These are phyloP conservation scores for Threskiornis aethiopicus DNA, from an alignment of 2,797 vertebrate genomes.

Conservation along the genomic window DNA sequence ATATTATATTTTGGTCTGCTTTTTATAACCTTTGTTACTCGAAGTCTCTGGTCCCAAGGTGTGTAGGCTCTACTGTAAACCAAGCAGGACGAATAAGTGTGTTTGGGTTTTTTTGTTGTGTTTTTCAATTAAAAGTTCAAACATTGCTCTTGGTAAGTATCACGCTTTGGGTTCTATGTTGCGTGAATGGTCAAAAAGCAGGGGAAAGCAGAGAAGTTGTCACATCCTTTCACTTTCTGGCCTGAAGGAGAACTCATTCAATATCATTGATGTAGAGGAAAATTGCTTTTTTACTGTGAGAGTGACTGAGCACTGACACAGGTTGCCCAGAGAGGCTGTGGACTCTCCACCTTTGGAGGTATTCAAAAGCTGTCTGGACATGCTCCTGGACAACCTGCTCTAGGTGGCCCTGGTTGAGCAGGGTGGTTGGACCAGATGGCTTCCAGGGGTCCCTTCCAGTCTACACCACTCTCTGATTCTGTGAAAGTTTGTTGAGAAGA, in stretches of 20 bases:
- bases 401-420: not conserved
- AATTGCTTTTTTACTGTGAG: not conserved
- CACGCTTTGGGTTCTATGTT: not conserved
- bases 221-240: not conserved
- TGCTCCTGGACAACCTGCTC: not conserved
- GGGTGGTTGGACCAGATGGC: not conserved
- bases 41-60: not conserved
- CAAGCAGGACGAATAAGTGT: not conserved
- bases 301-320: fast-evolving
- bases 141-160: not conserved
- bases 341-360: not conserved
- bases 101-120: not conserved
- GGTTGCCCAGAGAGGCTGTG: not conserved
- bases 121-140: not conserved
- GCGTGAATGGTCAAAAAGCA: not conserved
- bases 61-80: not conserved
- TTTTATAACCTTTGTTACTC: not conserved
- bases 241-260: not conserved
- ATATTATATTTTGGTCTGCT: not conserved
- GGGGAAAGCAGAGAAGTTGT: not conserved
- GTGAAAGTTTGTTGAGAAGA: not conserved
- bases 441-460: not conserved
- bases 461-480: not conserved
- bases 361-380: not conserved
- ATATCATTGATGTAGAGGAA: not conserved